Percentiles rank a stretch among this genome's conserved stretches.
These are phyloP conservation scores for Spongilla lacustris DNA, from an alignment of 37 sponge, comb jelly and placozoan species.

Conservation along the genomic window DNA sequence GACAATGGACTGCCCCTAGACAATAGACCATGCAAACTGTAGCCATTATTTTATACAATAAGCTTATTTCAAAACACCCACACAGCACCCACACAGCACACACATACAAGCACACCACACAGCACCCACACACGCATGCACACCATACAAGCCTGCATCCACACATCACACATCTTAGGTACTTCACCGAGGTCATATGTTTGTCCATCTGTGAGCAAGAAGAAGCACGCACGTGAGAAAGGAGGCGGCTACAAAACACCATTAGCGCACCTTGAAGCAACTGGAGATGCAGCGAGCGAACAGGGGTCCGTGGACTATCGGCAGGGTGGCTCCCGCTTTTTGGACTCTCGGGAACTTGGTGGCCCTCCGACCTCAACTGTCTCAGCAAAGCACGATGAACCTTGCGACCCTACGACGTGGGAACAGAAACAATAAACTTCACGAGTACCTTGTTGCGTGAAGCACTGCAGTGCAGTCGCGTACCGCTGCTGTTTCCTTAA, in stretches of 20 bases:
- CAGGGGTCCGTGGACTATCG: background rate
- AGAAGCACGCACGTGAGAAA: background rate
- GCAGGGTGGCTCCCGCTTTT: conserved; percentile 11
- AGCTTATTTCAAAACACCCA: no score
- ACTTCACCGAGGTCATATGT: conserved; percentile 60
- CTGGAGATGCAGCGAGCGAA: conserved; percentile 24
- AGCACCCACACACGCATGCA: background rate
- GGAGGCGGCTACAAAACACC: background rate
- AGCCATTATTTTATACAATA: no score
- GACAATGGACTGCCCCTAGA: no score
- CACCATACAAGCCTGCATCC: no score
- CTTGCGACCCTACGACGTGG: conserved; percentile 44
- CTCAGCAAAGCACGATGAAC: conserved; percentile 44
- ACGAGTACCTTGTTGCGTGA: no score
- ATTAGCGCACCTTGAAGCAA: conserved; percentile 24
- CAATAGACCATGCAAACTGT: no score
- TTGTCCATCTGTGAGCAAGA: conserved; percentile 47
- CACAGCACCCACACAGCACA: no score
- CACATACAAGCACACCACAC: no score
- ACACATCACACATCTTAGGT: conserved; percentile 37
- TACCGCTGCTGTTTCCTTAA: conserved; percentile 58
- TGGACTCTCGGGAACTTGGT: background rate
- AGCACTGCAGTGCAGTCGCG: background rate
- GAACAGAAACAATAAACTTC: background rate
- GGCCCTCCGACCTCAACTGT: conserved; percentile 24